Evolutionary conservation across 64 coral and sea anemone species (phyloP), one percentile per base, ranked within the genome.

Genomic region (Porites australiensis): DNA sequence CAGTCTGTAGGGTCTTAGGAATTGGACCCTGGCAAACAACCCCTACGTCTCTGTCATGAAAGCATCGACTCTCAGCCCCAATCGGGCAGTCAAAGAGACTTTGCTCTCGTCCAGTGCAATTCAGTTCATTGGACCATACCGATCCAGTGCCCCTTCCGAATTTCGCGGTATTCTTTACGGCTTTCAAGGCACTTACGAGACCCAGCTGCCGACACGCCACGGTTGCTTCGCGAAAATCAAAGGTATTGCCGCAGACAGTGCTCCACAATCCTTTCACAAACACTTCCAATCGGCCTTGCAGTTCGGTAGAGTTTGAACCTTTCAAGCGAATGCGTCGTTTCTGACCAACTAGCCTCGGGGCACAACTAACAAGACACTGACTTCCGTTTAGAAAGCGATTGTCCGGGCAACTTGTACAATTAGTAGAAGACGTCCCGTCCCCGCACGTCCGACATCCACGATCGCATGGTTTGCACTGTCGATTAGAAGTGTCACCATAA

Each of bases 141-240:
- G 5, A 3, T 16, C 88, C 81, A 50, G 13, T 86, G 13, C 95
- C 95, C 19, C 10, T 44, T 7, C 95, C 95, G 63, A 82, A 94
- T 9, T 53, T 63, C 16, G n/a, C 49, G 6, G 77, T 80, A 51
- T 79, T 75, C 44, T 77, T 75, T 9, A 89, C 81, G 4, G 88
- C 88, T 50, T 61, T 58, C 15, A 98, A 58, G 3, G 92, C 88
- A 51, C 75, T 64, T 13, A 88, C 92, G 15, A 98, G 57, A 21
- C 92, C 88, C 16, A 98, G 51, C 83, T 87, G 85, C 19, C 82
- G 55, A 74, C 95, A 98, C 5, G 63, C 88, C 2, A 97, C 95
- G n/a, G 68, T 79, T 11, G 95, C 95, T 77, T 97, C 95, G 5
- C 75, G 82, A 11, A 97, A 90, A 68, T 97, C 92, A 88, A 88